phyloP scores from a whole-genome alignment of 1,140 invertebrate genomes.

The Plodia interpunctella region DNA sequence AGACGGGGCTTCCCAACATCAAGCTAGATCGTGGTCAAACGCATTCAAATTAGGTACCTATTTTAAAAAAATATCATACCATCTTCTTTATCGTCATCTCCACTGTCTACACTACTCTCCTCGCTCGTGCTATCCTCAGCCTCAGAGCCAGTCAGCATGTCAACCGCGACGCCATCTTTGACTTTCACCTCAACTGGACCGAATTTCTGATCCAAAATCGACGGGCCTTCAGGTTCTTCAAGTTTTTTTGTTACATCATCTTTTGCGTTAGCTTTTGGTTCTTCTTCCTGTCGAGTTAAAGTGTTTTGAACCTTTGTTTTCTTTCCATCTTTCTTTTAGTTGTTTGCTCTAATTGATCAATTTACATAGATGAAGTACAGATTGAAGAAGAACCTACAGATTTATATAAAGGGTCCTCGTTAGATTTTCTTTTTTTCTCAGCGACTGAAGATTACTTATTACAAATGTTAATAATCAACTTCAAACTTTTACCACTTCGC shows the following conservation, averaged over 20 bases:
- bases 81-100: constrained; percentile 27
- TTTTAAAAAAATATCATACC: background rate
- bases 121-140: constrained; percentile 52
- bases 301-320: background rate
- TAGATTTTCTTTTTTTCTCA: no score
- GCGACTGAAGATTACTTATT: no score
- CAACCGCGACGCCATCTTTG: constrained; percentile 39
- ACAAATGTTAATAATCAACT: no score
- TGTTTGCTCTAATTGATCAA: no score
- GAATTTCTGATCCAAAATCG: constrained; percentile 24
- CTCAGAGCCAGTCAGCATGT: constrained; percentile 54
- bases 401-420: no score
- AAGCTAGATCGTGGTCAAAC: no score
- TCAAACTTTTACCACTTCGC: no score
- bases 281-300: constrained; percentile 6
- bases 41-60: no score
- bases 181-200: constrained; percentile 27
- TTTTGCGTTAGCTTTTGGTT: constrained; percentile 3
- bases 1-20: no score
- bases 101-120: constrained; percentile 37
- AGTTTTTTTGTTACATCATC: background rate
- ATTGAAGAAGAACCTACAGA: no score
- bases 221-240: constrained; percentile 21
- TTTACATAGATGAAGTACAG: no score
- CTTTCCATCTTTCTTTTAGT: no score